These are phyloP conservation scores for Heliconius erato DNA, from an alignment of 2,888 invertebrate genomes.

Conservation along the genomic window DNA sequence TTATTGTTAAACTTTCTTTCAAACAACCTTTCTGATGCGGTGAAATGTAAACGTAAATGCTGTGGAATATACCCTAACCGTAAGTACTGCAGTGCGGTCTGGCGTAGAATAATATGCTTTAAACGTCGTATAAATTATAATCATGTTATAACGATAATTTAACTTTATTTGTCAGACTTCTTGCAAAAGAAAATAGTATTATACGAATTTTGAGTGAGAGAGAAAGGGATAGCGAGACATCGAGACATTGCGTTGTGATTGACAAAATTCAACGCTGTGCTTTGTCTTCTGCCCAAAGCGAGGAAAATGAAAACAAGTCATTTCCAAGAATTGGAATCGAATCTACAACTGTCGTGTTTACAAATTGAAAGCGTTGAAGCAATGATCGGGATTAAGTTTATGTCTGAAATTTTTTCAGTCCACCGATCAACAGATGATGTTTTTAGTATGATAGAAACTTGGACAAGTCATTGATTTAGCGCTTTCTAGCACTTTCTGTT, in stretches of 20 bases:
- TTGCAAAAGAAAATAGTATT: background rate
- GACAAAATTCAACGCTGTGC: too few species aligned
- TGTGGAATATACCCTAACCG: background rate
- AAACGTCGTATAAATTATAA: background rate
- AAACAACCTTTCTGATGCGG: background rate
- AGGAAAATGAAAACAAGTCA: too few species aligned
- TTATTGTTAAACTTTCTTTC: conserved; percentile 5
- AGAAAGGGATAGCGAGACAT: too few species aligned
- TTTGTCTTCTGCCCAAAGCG: too few species aligned
- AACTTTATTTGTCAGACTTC: background rate
- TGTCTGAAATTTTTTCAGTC: background rate
- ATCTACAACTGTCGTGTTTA: too few species aligned
- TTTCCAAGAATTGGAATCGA: too few species aligned
- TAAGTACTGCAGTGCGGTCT: conserved; percentile 27
- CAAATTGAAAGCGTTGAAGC: too few species aligned
- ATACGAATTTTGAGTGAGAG: background rate
- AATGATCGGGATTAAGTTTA: background rate
- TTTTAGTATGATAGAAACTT: background rate
- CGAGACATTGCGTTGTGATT: too few species aligned
- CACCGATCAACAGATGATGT: background rate
- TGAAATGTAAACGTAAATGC: conserved; percentile 3
- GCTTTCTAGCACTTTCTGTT: background rate
- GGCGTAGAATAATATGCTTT: background rate
- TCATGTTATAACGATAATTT: conserved; percentile 1
- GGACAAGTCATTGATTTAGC: background rate